Evolutionary conservation across 2,797 vertebrate genomes (phyloP), one percentile per base, ranked within the genome.

Genomic region (Telmatherina bonti): DNA sequence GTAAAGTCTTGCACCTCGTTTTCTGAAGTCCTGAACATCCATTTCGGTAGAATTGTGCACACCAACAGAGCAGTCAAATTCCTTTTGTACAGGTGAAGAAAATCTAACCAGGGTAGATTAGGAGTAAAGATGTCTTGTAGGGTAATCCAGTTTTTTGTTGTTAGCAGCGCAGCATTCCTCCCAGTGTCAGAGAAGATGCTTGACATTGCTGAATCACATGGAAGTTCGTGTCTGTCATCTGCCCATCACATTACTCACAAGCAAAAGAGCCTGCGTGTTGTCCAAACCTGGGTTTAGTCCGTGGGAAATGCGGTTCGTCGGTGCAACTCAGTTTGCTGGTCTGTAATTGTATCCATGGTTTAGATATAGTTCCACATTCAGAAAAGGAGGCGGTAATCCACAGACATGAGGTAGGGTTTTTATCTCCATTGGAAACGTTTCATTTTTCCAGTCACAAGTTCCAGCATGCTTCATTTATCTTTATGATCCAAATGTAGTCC

Each of bases 351-450:
- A 94, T 95, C 93, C 90, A 78, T 55, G 43, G 79, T 72, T 79
- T 43, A 72, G 69, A 82, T 87, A 88, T 90, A 89, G 89, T 86
- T 93, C 91, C 92, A 93, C 68, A 77, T 91, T 86, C 60, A 74
- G 78, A 72, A 83, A 79, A 70, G 84, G 57, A 70, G 73, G 76
- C 65, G 66, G 88, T 94, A 95, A 94, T 95, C 94, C 94, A 94
- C 56, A 78, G 67, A 76, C 73, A 57, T 65, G 70, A 82, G 61
- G 62, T 41, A 77, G 62, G 58, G 82, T 85, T n/a, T 45, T 20
- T 9, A 91, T 85, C 89, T 93, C 91, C 92, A 83, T 38, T 33
- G 53, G 59, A 49, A 66, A 30, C 24, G 59, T 67, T 31, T 59
- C 69, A 56, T 62, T 55, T 74, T 74, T 87, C 86, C 81, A 88